Evolutionary conservation across 2,113 vertebrate species (phyloP).

Genomic region (Otis tarda): DNA sequence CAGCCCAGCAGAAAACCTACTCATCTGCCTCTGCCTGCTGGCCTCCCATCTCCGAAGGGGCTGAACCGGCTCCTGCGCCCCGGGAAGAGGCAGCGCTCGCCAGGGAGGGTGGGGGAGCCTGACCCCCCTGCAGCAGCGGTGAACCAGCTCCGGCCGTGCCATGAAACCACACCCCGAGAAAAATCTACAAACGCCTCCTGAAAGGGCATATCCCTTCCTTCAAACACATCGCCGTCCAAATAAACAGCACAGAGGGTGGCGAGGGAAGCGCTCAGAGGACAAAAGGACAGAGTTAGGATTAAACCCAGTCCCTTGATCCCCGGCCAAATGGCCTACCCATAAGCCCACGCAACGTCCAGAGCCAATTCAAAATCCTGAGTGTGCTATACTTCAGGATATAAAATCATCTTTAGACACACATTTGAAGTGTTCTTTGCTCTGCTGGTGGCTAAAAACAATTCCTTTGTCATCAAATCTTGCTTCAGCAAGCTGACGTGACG

Average conservation of each 20-base stretch:
- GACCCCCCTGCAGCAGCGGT: rapidly evolving
- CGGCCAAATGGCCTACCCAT: constrained; percentile 1
- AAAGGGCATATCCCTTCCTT: neutral
- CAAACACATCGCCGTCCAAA: neutral
- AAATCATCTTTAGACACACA: constrained; percentile 45
- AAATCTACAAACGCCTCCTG: neutral
- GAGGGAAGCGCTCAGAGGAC: constrained; percentile 44
- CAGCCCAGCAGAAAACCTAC: neutral
- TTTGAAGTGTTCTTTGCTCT: constrained; percentile 36
- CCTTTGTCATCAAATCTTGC: constrained; percentile 54
- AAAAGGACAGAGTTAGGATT: constrained; percentile 59
- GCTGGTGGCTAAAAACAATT: constrained; percentile 58
- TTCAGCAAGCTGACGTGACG: constrained; percentile 34
- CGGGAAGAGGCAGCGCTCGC: neutral
- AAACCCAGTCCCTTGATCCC: constrained; percentile 43
- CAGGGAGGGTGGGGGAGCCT: neutral
- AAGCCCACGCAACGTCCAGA: constrained; percentile 2
- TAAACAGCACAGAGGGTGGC: constrained; percentile 24
- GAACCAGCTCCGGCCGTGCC: rapidly evolving
- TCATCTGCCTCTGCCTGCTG: rapidly evolving
- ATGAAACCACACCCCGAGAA: neutral
- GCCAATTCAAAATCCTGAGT: constrained; percentile 12
- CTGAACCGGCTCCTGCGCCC: rapidly evolving
- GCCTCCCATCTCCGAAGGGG: neutral
- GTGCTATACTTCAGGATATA: constrained; percentile 41